Evolutionary conservation across 2,113 vertebrate species (phyloP).

Genomic region (Colaptes auratus): DNA sequence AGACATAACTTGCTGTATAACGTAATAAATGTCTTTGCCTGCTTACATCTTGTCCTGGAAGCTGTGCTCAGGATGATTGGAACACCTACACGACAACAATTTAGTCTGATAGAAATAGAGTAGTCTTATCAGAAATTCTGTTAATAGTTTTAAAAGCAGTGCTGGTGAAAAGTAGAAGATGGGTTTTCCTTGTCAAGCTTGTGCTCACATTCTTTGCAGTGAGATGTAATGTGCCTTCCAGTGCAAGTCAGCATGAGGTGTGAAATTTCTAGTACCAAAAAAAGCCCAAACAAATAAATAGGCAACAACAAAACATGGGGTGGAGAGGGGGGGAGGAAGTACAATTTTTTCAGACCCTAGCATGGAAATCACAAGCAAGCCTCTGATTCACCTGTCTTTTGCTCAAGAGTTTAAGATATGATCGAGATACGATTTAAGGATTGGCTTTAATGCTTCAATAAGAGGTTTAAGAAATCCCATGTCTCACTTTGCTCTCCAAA

Average conservation of each 20-base stretch:
- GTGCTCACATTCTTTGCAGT: fast-evolving
- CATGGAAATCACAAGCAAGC: neutral
- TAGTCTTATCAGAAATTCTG: neutral
- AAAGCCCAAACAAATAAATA: no score
- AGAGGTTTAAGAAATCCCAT: neutral
- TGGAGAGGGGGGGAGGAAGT: no score
- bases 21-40: no score
- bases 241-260: neutral
- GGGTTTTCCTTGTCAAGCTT: neutral
- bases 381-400: neutral
- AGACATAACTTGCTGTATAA: no score
- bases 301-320: no score
- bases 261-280: neutral
- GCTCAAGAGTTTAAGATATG: neutral
- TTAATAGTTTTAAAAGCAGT: neutral
- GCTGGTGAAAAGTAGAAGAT: neutral
- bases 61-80: no score
- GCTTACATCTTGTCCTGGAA: no score
- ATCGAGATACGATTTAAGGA: neutral
- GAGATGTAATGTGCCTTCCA: fast-evolving
- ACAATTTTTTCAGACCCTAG: neutral
- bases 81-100: neutral
- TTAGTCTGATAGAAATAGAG: fast-evolving
- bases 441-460: neutral
- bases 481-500: neutral